Evolutionary conservation across 2,797 vertebrate species (phyloP).

Genomic region (Cryptoprocta ferox): DNA sequence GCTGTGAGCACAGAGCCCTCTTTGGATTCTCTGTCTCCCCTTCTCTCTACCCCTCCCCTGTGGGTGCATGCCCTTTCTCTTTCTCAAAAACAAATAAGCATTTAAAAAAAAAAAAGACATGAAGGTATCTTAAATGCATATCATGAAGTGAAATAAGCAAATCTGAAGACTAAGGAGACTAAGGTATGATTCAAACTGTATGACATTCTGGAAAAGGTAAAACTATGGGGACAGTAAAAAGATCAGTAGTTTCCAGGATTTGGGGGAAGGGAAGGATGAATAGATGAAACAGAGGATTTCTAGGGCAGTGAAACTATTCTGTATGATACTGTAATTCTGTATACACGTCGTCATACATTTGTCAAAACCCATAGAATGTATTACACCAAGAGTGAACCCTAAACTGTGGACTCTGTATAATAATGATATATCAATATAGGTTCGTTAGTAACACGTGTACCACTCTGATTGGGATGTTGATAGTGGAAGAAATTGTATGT

Average conservation of each 20-base stretch:
- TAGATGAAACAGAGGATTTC: not conserved
- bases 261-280: not conserved
- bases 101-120: too few relatives aligned
- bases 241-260: not conserved
- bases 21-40: too few relatives aligned
- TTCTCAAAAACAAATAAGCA: too few relatives aligned
- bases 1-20: too few relatives aligned
- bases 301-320: not conserved
- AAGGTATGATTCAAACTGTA: not conserved
- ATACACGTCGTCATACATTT: not conserved
- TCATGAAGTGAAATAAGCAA: not conserved
- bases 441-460: not conserved
- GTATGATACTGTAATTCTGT: not conserved
- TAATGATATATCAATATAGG: not conserved
- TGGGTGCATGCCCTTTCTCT: too few relatives aligned
- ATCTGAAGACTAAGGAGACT: not conserved
- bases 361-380: not conserved
- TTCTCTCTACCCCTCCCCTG: too few relatives aligned
- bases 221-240: not conserved
- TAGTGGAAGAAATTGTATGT: not conserved
- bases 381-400: not conserved
- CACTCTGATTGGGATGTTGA: not conserved
- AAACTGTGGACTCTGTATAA: not conserved
- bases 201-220: not conserved
- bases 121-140: not conserved